phyloP scores from a whole-genome alignment of 2,888 invertebrate species.

The Catonia carolina region DNA sequence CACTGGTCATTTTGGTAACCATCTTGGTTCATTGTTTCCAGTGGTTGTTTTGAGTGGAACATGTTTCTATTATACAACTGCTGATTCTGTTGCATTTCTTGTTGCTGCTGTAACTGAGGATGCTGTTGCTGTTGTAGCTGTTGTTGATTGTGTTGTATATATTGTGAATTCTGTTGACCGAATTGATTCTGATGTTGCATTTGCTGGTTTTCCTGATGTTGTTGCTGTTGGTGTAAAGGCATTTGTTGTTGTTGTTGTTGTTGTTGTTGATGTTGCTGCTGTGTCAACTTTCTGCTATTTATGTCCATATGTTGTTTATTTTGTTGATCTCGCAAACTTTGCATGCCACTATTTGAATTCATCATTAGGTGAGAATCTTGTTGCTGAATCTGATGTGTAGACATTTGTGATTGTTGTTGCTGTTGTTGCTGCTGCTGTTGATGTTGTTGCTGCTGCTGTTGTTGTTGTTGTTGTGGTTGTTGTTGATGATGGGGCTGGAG shows the following conservation, averaged over 20 bases:
- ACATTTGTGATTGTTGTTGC: constrained; percentile 35
- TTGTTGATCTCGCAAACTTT: too few relatives aligned
- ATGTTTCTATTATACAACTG: constrained; percentile 57
- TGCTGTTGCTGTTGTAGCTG: constrained; percentile 26
- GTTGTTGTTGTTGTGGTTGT: constrained; percentile 33
- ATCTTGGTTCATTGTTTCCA: constrained; percentile 3
- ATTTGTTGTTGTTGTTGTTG: constrained; percentile 33
- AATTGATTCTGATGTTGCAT: constrained; percentile 29
- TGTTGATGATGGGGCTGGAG: constrained; percentile 30
- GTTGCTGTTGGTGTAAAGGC: constrained; percentile 43
- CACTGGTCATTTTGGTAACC: constrained; percentile 16
- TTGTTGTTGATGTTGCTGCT: constrained; percentile 32
- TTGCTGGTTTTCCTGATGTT: constrained; percentile 35
- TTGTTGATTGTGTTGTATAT: constrained; percentile 36
- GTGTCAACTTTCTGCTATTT: not conserved
- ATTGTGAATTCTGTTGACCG: constrained; percentile 46
- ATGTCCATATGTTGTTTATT: too few relatives aligned
- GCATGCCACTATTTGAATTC: too few relatives aligned
- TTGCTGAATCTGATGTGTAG: constrained; percentile 29
- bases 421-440: constrained; percentile 45
- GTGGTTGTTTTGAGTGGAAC: constrained; percentile 38
- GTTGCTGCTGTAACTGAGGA: constrained; percentile 25
- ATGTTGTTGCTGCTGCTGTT: constrained; percentile 33
- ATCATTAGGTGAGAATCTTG: constrained; percentile 30
- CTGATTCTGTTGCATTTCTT: constrained; percentile 43